Conservation (phyloP, 2,888 invertebrate species). For the Caenorhabditis macrosperma region DNA sequence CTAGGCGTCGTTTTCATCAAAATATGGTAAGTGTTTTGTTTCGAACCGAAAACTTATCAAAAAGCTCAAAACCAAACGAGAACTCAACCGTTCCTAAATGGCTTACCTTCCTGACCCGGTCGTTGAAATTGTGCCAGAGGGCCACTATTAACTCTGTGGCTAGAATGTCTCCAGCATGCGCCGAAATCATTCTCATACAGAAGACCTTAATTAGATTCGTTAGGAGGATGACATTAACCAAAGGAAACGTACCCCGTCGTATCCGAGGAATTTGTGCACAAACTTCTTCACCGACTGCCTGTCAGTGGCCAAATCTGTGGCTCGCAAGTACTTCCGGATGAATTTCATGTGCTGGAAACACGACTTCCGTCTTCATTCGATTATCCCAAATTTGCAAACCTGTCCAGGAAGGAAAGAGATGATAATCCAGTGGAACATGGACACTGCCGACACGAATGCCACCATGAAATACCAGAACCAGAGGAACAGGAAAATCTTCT, state of each 20-base stretch:
- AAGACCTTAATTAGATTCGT: slow-evolving; percentile 73
- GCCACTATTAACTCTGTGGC: slow-evolving; percentile 80
- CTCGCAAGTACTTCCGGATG: slow-evolving; percentile 80
- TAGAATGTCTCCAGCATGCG: slow-evolving; percentile 80
- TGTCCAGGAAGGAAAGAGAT: slow-evolving; percentile 80
- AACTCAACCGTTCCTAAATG: slow-evolving; percentile 30
- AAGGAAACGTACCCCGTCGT: slow-evolving; percentile 72
- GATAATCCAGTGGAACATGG: slow-evolving; percentile 80
- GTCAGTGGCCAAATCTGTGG: slow-evolving; percentile 80
- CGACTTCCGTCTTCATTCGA: not conserved
- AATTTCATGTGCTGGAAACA: slow-evolving; percentile 80
- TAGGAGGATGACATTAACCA: not conserved
- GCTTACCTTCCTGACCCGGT: slow-evolving; percentile 78
- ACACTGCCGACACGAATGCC: slow-evolving; percentile 78
- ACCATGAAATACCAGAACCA: slow-evolving; percentile 81
- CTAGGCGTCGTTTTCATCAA: not conserved
- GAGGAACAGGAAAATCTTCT: slow-evolving; percentile 79
- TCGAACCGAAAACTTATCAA: slow-evolving; percentile 29
- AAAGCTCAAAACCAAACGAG: slow-evolving; percentile 41
- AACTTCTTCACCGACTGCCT: slow-evolving; percentile 80
- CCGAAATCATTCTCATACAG: slow-evolving; percentile 80
- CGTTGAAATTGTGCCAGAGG: slow-evolving; percentile 80
- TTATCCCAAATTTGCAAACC: too few species aligned
- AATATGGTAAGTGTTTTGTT: not conserved
- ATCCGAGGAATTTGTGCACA: slow-evolving; percentile 80